Conservation (phyloP, 2,797 vertebrate genomes). For the Cyprinella venusta region DNA sequence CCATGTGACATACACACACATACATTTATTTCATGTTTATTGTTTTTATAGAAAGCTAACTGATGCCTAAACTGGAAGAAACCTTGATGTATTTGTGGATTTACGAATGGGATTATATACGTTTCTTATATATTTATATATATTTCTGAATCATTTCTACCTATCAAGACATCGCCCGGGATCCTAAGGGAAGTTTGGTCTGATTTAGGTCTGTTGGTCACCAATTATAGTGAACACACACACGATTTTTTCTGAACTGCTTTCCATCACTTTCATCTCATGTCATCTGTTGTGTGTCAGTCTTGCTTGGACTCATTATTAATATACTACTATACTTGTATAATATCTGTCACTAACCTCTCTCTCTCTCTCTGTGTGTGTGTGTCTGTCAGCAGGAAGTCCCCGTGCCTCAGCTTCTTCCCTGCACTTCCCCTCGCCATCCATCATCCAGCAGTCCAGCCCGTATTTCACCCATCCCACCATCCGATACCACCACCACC, state of each 20-base stretch:
- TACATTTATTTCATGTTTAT: not conserved
- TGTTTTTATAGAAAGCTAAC: not conserved
- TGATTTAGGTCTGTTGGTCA: not conserved
- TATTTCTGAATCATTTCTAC: not conserved
- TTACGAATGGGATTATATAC: not conserved
- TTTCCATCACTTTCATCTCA: slow-evolving; percentile 10
- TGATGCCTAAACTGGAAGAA: not conserved
- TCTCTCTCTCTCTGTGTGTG: slow-evolving; percentile 15
- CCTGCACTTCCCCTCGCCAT: slow-evolving; percentile 89
- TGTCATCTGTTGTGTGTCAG: slow-evolving; percentile 26
- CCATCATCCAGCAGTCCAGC: slow-evolving; percentile 97
- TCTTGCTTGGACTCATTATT: not conserved
- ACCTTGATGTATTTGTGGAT: not conserved
- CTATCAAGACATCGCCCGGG: not conserved
- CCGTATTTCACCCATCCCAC: slow-evolving; percentile 97
- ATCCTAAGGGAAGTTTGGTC: not conserved
- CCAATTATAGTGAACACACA: not conserved
- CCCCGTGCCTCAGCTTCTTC: slow-evolving; percentile 83
- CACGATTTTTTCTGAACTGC: not conserved
- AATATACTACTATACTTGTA: not conserved
- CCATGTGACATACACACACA: not conserved
- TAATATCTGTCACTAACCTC: slow-evolving; percentile 6
- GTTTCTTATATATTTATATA: not conserved
- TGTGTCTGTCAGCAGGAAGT: slow-evolving; percentile 73
- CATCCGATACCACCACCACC: slow-evolving; percentile 97